Conservation (phyloP, 1,140 invertebrate species). For the Druon quercuslanigerum region DNA sequence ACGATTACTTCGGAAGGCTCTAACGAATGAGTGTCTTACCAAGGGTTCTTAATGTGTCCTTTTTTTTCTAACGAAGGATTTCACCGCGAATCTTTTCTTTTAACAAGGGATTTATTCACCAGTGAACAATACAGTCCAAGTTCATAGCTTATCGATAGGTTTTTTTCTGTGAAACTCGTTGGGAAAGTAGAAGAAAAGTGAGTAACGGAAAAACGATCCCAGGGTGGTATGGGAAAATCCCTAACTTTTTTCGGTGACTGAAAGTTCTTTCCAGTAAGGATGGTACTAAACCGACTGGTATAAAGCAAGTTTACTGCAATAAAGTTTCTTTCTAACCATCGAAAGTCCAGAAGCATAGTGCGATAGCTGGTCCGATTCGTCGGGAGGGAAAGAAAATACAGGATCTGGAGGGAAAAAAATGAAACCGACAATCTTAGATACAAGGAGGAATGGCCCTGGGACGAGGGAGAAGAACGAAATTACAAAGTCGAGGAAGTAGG, state of each 20-base stretch:
- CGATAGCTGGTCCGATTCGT: constrained; percentile 37
- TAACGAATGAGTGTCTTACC: constrained; percentile 7
- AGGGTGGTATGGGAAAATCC: constrained; percentile 36
- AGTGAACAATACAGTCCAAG: constrained; percentile 33
- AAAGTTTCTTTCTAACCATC: constrained; percentile 45
- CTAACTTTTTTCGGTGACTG: constrained; percentile 41
- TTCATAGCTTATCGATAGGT: constrained; percentile 33
- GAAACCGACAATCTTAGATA: background rate
- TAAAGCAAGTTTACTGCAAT: constrained; percentile 45
- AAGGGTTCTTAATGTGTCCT: constrained; percentile 23
- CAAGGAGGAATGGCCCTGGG: constrained; percentile 1
- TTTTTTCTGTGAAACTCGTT: constrained; percentile 31
- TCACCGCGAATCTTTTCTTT: constrained; percentile 24
- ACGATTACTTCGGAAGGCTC: background rate
- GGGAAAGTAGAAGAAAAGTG: constrained; percentile 33
- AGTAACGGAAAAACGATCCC: constrained; percentile 36
- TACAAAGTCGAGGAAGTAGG: background rate
- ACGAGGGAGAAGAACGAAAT: background rate
- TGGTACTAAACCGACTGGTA: constrained; percentile 38
- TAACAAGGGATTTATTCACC: constrained; percentile 30
- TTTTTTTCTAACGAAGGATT: constrained; percentile 17
- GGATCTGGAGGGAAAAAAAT: constrained; percentile 25
- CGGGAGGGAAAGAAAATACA: constrained; percentile 8
- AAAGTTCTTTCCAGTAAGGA: constrained; percentile 44
- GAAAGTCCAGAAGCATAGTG: constrained; percentile 15